Base-by-base conservation (phyloP, 2,113 vertebrate species). In the Ancistrus triradiatus region DNA sequence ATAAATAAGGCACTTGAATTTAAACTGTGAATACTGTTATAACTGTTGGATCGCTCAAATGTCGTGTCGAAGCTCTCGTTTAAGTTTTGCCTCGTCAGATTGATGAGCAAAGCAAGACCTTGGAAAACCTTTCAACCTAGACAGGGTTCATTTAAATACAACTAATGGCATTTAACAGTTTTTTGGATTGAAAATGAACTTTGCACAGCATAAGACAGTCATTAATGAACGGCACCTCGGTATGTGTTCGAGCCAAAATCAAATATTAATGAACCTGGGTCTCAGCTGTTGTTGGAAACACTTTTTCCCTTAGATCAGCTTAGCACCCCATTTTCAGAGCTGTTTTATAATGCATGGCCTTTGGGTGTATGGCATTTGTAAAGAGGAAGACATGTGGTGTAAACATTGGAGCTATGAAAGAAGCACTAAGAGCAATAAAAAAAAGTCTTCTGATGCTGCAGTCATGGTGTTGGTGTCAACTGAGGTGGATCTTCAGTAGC, bases 201-300 rank as follows among this genome's bases (percentile, higher is more conserved):
- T 47, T 65, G 40, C 42, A 19, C 19, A 56, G 51, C 31, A 4
- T 67, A 63, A 62, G 70, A 75, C 74, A 59, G 73, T 69, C 77
- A 79, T 78, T 77, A 73, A 80, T 63, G 47, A 63, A 66, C 59
- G 72, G 1, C 14, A 48, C 63, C 43, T 48, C 21, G 1, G 21
- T 7, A 24, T n/a, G 11, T 55, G 42, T 38, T 3, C 73, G 79
- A 67, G 37, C 50, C 47, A 15, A 55, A 70, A 83, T 87, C 72
- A 83, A 85, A 84, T 80, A 84, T 86, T 84, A 37, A 84, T 83
- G 73, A 46, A 13, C 65, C 74, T 70, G 72, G 68, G 76, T 77
- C 73, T 73, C 40, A 38, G 9, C 44, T 52, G 60, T 79, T 81
- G 48, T 73, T 74, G 74, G 71, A 75, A 83, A 80, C 52, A 63